phyloP scores from a whole-genome alignment of 1,140 invertebrate species.

The Camponotus vicinus region DNA sequence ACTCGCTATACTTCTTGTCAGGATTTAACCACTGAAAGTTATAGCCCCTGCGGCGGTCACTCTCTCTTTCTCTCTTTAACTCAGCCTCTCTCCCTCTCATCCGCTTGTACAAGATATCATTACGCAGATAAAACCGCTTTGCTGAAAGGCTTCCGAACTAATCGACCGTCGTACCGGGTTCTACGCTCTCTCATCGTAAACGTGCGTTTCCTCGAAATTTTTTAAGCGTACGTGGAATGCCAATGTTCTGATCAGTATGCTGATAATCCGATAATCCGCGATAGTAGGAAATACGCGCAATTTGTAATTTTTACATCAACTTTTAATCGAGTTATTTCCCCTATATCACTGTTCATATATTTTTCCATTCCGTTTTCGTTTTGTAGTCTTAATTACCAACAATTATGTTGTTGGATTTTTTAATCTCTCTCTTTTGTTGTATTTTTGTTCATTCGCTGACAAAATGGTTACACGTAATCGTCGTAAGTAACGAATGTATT shows the following conservation, averaged over 20 bases:
- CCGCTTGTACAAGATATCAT: conserved; percentile 76
- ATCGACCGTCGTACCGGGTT: conserved; percentile 66
- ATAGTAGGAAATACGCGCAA: not conserved
- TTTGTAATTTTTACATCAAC: conserved; percentile 9
- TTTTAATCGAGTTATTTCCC: not conserved
- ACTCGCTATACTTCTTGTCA: conserved; percentile 54
- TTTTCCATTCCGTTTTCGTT: not conserved
- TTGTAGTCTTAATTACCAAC: conserved; percentile 4
- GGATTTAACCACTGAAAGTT: conserved; percentile 58
- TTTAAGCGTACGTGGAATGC: conserved; percentile 50
- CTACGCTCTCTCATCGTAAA: conserved; percentile 59
- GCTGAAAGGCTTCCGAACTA: conserved; percentile 76
- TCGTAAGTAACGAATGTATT: not conserved
- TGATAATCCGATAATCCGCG: conserved; percentile 31
- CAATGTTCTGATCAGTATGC: conserved; percentile 48
- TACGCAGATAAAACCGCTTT: conserved; percentile 80
- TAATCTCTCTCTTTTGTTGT: not conserved
- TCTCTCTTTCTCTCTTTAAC: not conserved
- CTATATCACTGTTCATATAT: not conserved
- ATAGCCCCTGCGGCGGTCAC: conserved; percentile 41
- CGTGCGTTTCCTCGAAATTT: conserved; percentile 65
- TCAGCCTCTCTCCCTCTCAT: not conserved
- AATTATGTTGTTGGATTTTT: not conserved
- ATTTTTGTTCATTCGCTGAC: not conserved
- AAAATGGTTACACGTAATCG: not conserved